Evolutionary conservation across 2,797 vertebrate genomes (phyloP), one percentile per base, ranked within the genome.

Genomic region (Pseudochirops cupreus): DNA sequence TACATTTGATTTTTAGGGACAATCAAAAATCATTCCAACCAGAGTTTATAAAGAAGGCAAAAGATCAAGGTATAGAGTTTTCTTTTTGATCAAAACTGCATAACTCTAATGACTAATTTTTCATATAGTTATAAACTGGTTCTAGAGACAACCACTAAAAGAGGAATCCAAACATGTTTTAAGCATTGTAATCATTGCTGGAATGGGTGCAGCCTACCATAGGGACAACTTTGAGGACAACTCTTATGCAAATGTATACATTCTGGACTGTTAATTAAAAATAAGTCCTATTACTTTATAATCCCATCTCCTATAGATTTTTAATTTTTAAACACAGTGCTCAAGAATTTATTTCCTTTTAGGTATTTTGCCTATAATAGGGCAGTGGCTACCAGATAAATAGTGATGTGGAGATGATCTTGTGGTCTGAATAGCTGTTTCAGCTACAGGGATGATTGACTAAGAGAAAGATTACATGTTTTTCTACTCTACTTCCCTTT

Each of bases 21-120:
- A 91, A 50, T 92, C 67, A 33, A 91, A 92, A 62, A 50, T 55
- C 52, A 82, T 82, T 46, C 39, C 39, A 46, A 82, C 9, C 39
- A 82, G 21, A 82, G 74, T 82, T 50, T 18, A 31, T 54, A 53
- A 89, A 33, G 59, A 57, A 57, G 52, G 67, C 90, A 74, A 13
- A 56, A 50, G 24, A 53, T 58, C 53, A 74, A 92, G 29, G 14
- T 46, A 12, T 18, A 82, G 52, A 87, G 24, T 82, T 26, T 13
- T 7, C 29, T 95, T 93, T 95, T 39, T 50, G 56, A 91, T 90
- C 74, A 39, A 91, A 95, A 94, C 16, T n/a, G 24, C 24, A 12
- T 28, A 39, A 4, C 56, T 90, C 24, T 58, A 10, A 67, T n/a
- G 67, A 91, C 3, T n/a, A 92, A 16, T 59, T 95, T 95, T 90